Conservation (phyloP, 2,113 vertebrate genomes). For the Pelvicachromis taeniatus region DNA sequence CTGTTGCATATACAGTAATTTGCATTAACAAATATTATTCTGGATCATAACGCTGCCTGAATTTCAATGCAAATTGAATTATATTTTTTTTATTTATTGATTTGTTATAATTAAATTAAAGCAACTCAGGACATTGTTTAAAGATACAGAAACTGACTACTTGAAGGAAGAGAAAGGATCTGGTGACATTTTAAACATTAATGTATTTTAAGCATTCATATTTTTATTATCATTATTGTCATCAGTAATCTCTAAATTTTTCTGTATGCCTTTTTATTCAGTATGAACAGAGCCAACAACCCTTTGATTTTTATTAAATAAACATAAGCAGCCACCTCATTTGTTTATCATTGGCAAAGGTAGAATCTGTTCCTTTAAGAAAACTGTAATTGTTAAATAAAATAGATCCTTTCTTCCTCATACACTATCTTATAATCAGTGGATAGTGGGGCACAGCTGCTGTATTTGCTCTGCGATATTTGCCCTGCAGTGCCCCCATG, state of each 20-base stretch:
- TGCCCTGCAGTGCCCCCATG: slow-evolving; percentile 19
- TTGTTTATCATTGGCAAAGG: not conserved
- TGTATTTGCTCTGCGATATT: slow-evolving; percentile 6
- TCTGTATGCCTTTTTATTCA: not conserved
- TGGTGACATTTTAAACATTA: not conserved
- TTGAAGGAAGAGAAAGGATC: not conserved
- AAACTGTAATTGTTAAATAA: not conserved
- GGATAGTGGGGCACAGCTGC: not conserved
- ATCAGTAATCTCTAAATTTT: not conserved
- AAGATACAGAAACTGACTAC: not conserved
- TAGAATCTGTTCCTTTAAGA: not conserved
- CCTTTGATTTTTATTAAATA: fast-evolving
- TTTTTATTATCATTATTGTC: not conserved
- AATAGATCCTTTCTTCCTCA: not conserved
- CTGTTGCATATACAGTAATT: not conserved
- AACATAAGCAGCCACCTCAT: not conserved
- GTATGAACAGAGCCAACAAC: not conserved
- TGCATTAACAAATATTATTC: not conserved
- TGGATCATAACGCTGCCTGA: not conserved
- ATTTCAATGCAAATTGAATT: not conserved
- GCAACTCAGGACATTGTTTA: not conserved
- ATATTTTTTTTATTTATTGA: not conserved
- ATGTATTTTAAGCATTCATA: not conserved
- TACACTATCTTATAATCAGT: not conserved
- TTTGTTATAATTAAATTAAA: not conserved